These are phyloP conservation scores for Epinotia ramella DNA, from an alignment of 2,888 invertebrate species.

Conservation along the genomic window DNA sequence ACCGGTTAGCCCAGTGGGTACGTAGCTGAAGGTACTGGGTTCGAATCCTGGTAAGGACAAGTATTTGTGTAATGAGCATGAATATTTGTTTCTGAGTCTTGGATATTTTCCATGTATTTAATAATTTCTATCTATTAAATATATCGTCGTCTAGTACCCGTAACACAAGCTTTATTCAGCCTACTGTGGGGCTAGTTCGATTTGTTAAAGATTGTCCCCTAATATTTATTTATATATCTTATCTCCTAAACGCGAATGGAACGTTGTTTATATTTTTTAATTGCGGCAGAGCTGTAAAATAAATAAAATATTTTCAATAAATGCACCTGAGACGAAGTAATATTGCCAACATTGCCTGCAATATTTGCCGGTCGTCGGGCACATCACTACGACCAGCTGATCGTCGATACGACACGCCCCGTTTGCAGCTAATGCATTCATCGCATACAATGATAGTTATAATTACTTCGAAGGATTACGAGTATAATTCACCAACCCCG, in stretches of 20 bases:
- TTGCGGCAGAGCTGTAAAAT: not conserved
- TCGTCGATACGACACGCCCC: slow-evolving; percentile 24
- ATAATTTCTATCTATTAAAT: too few species aligned
- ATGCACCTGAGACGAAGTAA: not conserved
- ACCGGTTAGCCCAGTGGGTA: too few species aligned
- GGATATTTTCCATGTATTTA: too few species aligned
- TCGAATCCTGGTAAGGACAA: too few species aligned
- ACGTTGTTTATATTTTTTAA: not conserved
- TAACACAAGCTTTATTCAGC: too few species aligned
- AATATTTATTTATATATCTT: too few species aligned
- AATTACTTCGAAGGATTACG: not conserved
- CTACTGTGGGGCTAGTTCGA: too few species aligned
- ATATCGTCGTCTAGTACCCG: too few species aligned
- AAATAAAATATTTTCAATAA: not conserved
- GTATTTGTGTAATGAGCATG: too few species aligned
- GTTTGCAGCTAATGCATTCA: slow-evolving; percentile 8
- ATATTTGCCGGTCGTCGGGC: not conserved
- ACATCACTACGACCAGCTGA: slow-evolving; percentile 4
- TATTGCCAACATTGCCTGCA: not conserved
- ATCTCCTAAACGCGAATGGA: not conserved
- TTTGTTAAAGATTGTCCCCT: too few species aligned
- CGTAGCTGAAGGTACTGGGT: too few species aligned
- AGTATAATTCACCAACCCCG: not conserved
- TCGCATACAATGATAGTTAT: not conserved
- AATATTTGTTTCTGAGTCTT: too few species aligned